phyloP scores from a whole-genome alignment of 2,888 invertebrate genomes.

The Balanococcus diminutus region DNA sequence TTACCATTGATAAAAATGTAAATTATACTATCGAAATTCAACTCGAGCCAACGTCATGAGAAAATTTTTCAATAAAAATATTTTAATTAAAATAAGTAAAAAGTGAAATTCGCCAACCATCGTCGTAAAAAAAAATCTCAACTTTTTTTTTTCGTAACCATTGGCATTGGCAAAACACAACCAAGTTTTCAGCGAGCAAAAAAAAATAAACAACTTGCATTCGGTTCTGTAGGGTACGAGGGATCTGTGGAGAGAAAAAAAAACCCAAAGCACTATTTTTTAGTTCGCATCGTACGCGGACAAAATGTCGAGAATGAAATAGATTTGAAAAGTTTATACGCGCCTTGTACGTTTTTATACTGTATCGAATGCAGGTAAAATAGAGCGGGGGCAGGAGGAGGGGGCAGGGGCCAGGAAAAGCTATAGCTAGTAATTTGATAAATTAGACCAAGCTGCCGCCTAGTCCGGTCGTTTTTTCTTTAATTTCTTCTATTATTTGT shows the following conservation, averaged over 20 bases:
- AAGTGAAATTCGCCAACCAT: not conserved
- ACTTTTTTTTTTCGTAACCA: not conserved
- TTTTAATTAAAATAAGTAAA: conserved; percentile 40
- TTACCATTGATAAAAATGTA: not conserved
- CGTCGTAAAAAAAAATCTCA: conserved; percentile 2
- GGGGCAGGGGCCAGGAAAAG: not conserved
- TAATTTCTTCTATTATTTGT: conserved; percentile 11
- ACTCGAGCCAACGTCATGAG: not conserved
- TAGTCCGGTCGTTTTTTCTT: conserved; percentile 17
- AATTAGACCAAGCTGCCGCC: conserved; percentile 33
- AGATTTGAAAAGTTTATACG: conserved; percentile 31
- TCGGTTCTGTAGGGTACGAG: not conserved
- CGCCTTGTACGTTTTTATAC: not conserved
- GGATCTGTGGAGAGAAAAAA: not conserved
- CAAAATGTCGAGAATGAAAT: conserved; percentile 36
- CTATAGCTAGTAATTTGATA: conserved; percentile 19
- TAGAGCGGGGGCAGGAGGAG: not conserved
- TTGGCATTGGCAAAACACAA: not conserved
- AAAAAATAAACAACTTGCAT: conserved; percentile 11
- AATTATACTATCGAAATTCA: conserved; percentile 28
- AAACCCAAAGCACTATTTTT: conserved; percentile 13
- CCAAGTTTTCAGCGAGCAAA: not conserved
- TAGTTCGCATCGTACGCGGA: not conserved
- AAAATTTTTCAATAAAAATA: not conserved
- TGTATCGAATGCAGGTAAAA: conserved; percentile 11